Evolutionary conservation across 23 tunicate genomes (phyloP).

Genomic region (Ciona savignyi): DNA sequence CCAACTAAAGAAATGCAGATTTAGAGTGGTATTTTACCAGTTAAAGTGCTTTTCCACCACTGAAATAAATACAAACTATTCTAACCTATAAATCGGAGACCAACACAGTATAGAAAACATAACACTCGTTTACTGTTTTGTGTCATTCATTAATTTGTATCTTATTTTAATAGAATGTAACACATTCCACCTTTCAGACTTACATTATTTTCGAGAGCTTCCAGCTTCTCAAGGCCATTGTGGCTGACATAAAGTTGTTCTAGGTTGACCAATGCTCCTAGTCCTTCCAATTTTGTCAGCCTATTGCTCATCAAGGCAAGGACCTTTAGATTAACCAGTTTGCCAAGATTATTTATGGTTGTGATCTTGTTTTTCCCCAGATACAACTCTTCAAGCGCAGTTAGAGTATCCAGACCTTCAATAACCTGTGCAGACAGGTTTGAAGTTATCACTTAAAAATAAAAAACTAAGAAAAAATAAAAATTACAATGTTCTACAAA

Average conservation of each 20-base stretch:
- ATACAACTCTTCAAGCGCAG: slow-evolving; percentile 60
- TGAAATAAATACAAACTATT: no score
- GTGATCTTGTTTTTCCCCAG: slow-evolving; percentile 90
- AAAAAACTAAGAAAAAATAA: no score
- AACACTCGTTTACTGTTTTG: neutral
- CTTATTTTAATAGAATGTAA: no score
- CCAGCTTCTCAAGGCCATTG: slow-evolving; percentile 62
- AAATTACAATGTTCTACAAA: neutral
- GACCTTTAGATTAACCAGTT: slow-evolving; percentile 39
- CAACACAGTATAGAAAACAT: no score
- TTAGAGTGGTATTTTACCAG: no score
- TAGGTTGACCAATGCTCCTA: slow-evolving; percentile 46
- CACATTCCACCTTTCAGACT: no score
- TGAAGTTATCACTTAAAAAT: no score
- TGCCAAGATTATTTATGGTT: slow-evolving; percentile 36
- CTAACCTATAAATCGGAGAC: no score
- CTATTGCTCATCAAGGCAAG: slow-evolving; percentile 84
- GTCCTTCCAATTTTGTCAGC: slow-evolving; percentile 58
- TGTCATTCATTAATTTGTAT: neutral
- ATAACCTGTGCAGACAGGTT: slow-evolving; percentile 21
- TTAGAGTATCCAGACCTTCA: slow-evolving; percentile 51
- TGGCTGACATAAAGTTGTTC: slow-evolving; percentile 59
- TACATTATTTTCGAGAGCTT: slow-evolving; percentile 76
- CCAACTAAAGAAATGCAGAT: no score
- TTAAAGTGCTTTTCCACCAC: no score